These are phyloP conservation scores for Peromyscus californicus DNA, from an alignment of 2,113 vertebrate species.

Conservation along the genomic window DNA sequence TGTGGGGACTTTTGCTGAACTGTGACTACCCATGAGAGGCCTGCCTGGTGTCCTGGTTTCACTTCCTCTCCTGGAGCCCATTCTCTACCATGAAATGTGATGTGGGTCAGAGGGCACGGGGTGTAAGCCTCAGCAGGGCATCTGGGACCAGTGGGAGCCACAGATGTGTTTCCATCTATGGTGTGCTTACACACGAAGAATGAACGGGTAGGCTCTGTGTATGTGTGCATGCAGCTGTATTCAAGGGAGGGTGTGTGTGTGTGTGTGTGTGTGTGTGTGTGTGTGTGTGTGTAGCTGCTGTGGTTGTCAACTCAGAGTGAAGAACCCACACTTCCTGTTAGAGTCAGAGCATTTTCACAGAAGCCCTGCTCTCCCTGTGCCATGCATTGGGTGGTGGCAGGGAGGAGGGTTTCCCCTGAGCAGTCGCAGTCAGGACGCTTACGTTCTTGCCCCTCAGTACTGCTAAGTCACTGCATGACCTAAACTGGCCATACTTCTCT, in stretches of 20 bases:
- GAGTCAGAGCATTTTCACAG: slow-evolving; percentile 37
- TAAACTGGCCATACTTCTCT: neutral
- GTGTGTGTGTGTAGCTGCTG: neutral
- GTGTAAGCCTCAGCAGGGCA: neutral
- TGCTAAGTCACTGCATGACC: neutral
- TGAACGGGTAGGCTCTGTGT: neutral
- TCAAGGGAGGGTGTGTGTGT: too few species aligned
- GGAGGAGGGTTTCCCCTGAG: neutral
- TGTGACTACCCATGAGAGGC: neutral
- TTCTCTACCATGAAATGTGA: neutral
- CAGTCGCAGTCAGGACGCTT: neutral
- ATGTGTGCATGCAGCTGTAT: neutral
- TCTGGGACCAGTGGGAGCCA: neutral
- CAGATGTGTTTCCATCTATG: neutral
- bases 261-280: neutral
- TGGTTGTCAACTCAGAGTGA: slow-evolving; percentile 54
- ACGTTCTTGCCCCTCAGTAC: neutral
- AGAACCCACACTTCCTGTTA: slow-evolving; percentile 70
- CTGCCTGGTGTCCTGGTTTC: neutral
- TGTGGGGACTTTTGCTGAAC: neutral
- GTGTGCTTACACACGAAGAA: neutral
- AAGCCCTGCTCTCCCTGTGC: neutral
- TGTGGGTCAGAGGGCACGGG: neutral
- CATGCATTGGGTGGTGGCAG: neutral
- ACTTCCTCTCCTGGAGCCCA: neutral